A percentile compares a stretch with the other conserved stretches of the same genome.
Evolutionary conservation across 2,797 vertebrate genomes (phyloP).

Genomic region (Chaetodon trifasciatus): DNA sequence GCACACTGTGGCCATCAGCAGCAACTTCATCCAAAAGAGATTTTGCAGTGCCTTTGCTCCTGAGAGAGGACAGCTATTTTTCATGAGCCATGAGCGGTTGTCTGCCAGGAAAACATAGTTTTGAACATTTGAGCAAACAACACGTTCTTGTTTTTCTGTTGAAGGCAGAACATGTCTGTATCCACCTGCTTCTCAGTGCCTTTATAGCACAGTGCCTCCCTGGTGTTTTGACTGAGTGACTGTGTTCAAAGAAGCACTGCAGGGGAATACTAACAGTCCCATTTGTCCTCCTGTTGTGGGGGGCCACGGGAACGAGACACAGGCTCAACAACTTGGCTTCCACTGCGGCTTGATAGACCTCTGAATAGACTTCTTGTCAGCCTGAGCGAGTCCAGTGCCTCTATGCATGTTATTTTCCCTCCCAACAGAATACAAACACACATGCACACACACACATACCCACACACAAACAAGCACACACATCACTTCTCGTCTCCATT

Average conservation of each 20-base stretch:
- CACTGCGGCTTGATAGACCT: background rate
- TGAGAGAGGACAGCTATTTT: background rate
- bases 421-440: conserved; percentile 13
- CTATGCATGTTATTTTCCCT: background rate
- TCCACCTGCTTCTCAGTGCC: background rate
- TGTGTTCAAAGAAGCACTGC: background rate
- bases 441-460: conserved; percentile 12
- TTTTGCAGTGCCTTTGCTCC: background rate
- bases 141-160: background rate
- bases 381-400: background rate
- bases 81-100: background rate
- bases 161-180: background rate
- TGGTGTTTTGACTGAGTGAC: background rate
- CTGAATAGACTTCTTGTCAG: conserved; percentile 8
- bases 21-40: background rate
- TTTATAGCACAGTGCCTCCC: background rate
- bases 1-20: background rate
- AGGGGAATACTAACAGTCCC: background rate
- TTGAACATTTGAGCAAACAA: background rate
- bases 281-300: background rate
- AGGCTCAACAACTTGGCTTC: background rate
- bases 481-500: conserved; percentile 6
- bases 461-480: background rate
- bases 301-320: background rate
- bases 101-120: background rate